Percentiles rank a stretch among this genome's conserved stretches.
These are phyloP conservation scores for Campylorhamphus procurvoides DNA, from an alignment of 2,113 vertebrate genomes.

Conservation along the genomic window DNA sequence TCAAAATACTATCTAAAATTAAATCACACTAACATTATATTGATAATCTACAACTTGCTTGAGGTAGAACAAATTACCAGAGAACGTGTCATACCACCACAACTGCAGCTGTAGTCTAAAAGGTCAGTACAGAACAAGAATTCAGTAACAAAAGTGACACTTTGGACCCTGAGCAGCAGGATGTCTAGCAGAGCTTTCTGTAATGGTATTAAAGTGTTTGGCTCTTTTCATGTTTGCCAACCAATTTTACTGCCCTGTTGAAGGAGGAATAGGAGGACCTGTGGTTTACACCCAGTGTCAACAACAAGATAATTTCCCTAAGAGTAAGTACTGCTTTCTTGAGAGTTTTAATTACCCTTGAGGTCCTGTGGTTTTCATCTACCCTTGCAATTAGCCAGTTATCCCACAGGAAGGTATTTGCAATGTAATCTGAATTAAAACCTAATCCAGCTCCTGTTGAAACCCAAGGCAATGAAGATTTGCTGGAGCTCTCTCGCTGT, in stretches of 20 bases:
- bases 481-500: not conserved
- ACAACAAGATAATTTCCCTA: slow-evolving; percentile 38
- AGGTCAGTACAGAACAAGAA: slow-evolving; percentile 46
- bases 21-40: not conserved
- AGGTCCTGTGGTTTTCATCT: slow-evolving; percentile 39
- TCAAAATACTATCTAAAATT: not conserved
- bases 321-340: slow-evolving; percentile 36
- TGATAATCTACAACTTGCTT: slow-evolving; percentile 4
- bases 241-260: not conserved
- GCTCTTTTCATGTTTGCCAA: slow-evolving; percentile 21
- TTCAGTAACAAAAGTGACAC: slow-evolving; percentile 46
- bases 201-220: slow-evolving; percentile 32
- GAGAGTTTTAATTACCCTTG: slow-evolving; percentile 37
- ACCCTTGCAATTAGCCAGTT: slow-evolving; percentile 7
- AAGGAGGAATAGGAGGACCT: slow-evolving; percentile 4
- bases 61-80: not conserved
- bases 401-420: slow-evolving; percentile 38
- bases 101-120: slow-evolving; percentile 9
- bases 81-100: slow-evolving; percentile 12
- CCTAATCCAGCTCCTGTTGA: not conserved
- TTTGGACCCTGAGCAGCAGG: slow-evolving; percentile 24
- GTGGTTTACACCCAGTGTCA: slow-evolving; percentile 32
- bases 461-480: not conserved
- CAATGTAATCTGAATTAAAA: slow-evolving; percentile 58
- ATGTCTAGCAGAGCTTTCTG: slow-evolving; percentile 31